Evolutionary conservation across 2,113 vertebrate species (phyloP).

Genomic region (Myrmophylax atrothorax): DNA sequence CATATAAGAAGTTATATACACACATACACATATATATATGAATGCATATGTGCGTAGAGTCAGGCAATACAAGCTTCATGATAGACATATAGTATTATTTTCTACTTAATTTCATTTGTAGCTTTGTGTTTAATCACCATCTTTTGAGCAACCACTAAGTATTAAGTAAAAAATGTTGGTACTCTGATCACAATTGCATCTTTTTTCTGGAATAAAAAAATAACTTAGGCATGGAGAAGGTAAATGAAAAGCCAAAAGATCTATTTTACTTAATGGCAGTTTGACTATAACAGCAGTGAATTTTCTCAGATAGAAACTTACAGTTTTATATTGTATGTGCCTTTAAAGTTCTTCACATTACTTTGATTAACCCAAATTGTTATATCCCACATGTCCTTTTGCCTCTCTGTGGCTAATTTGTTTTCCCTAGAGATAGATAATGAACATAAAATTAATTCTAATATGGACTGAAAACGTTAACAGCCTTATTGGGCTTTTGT

Average conservation of each 20-base stretch:
- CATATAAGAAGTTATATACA: neutral
- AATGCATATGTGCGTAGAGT: neutral
- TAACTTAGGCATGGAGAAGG: neutral
- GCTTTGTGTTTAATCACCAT: neutral
- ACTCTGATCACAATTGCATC: neutral
- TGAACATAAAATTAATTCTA: constrained; percentile 1
- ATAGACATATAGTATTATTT: neutral
- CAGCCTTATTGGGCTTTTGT: neutral
- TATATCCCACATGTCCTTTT: neutral
- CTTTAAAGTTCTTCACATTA: neutral
- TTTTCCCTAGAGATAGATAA: neutral
- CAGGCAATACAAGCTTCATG: neutral
- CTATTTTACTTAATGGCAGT: neutral
- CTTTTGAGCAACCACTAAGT: neutral
- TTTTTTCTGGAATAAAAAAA: neutral
- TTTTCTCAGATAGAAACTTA: neutral
- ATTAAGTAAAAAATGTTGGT: neutral
- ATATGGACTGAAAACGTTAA: neutral
- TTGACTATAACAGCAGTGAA: neutral
- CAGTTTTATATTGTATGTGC: neutral
- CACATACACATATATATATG: neutral
- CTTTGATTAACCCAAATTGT: neutral
- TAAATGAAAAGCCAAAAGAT: neutral
- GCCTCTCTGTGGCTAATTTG: neutral
- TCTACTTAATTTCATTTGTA: neutral